These are phyloP conservation scores for Phengaris arion DNA, from an alignment of 2,888 invertebrate genomes.

Conservation along the genomic window DNA sequence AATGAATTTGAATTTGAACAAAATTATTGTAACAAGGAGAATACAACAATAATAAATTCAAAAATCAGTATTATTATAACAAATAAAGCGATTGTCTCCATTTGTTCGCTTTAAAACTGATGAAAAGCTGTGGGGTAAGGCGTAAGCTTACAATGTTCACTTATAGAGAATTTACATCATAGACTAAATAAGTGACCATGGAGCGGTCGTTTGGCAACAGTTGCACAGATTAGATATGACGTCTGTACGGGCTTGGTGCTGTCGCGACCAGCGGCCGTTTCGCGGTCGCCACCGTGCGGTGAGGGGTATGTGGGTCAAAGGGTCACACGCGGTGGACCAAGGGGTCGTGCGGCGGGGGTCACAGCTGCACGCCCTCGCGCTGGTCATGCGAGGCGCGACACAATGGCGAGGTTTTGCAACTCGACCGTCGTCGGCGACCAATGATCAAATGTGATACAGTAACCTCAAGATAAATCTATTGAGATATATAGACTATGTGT, in stretches of 20 bases:
- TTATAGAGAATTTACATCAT: neutral
- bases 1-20: no score
- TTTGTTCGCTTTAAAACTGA: no score
- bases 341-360: neutral
- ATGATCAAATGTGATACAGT: neutral
- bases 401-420: conserved; percentile 7
- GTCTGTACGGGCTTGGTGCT: neutral
- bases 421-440: neutral
- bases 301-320: no score
- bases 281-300: no score
- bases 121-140: no score
- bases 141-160: neutral
- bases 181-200: neutral
- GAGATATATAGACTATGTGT: neutral
- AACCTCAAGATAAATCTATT: no score
- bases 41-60: no score
- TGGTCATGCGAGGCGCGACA: neutral
- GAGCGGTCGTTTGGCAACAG: neutral
- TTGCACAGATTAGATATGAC: neutral
- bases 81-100: no score
- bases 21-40: no score
- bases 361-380: conserved; percentile 3
- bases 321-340: neutral
- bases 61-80: no score
- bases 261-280: no score